These are phyloP conservation scores for Tuta absoluta DNA, from an alignment of 2,888 invertebrate genomes.

Conservation along the genomic window DNA sequence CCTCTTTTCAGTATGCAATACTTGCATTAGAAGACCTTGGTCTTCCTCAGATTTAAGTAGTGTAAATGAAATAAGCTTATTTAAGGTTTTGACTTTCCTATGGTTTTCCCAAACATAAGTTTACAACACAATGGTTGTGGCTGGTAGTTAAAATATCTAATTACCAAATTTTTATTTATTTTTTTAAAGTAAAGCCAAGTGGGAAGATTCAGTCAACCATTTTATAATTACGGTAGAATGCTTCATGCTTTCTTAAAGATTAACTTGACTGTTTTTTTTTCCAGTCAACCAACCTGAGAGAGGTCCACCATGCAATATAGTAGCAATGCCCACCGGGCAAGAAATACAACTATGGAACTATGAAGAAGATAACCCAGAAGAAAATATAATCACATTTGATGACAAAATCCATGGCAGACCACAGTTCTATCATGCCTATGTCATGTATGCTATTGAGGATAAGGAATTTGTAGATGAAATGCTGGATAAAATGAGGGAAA, in stretches of 20 bases:
- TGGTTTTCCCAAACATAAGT: too few species aligned
- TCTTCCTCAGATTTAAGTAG: too few species aligned
- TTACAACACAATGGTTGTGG: too few species aligned
- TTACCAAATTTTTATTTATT: too few species aligned
- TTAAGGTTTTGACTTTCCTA: too few species aligned
- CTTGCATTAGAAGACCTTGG: too few species aligned
- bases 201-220: too few species aligned
- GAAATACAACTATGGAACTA: conserved; percentile 10
- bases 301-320: conserved; percentile 9
- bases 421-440: conserved; percentile 89
- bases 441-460: conserved; percentile 88
- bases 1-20: too few species aligned
- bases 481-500: conserved; percentile 83
- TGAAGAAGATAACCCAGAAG: conserved; percentile 38
- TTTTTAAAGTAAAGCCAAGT: too few species aligned
- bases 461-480: conserved; percentile 84
- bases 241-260: neutral
- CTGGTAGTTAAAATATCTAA: too few species aligned
- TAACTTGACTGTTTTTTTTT: neutral
- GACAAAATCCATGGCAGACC: conserved; percentile 75
- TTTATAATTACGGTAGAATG: too few species aligned
- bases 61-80: too few species aligned
- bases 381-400: conserved; percentile 69
- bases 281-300: conserved; percentile 15
- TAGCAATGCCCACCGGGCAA: conserved; percentile 13